A percentile compares a stretch with the other conserved stretches of the same genome.
Evolutionary conservation across 2,797 vertebrate genomes (phyloP).

Genomic region (Gymnoscopelus braueri): DNA sequence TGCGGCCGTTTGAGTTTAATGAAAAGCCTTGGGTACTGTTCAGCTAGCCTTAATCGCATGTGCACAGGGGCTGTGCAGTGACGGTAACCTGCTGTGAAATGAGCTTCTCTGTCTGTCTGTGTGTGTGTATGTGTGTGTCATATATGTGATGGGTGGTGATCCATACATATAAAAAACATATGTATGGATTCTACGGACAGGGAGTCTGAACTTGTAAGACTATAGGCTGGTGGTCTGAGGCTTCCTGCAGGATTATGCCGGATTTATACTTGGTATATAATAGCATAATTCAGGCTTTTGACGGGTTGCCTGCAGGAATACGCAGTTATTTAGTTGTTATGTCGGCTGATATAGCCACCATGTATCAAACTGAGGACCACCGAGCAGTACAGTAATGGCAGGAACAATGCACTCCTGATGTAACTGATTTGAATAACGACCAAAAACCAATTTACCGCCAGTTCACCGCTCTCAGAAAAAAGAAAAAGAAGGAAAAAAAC

Average conservation of each 20-base stretch:
- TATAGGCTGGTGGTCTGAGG: not conserved
- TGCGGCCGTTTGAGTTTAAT: conserved; percentile 19
- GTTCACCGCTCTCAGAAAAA: conserved; percentile 15
- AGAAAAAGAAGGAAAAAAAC: not conserved
- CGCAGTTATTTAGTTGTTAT: not conserved
- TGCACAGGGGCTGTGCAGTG: conserved; percentile 23
- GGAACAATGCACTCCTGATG: not conserved
- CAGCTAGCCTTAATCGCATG: conserved; percentile 23
- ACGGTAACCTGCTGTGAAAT: conserved; percentile 60
- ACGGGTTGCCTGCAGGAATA: conserved; percentile 13
- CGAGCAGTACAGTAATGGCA: not conserved
- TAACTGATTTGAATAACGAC: not conserved
- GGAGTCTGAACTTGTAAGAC: too few species aligned
- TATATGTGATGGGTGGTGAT: conserved; percentile 49
- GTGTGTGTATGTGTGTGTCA: conserved; percentile 5
- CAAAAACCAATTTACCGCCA: not conserved
- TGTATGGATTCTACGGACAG: too few species aligned
- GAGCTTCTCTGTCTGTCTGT: conserved; percentile 30
- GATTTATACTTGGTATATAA: too few species aligned
- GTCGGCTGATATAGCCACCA: not conserved
- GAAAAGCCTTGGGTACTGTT: not conserved
- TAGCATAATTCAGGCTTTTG: not conserved
- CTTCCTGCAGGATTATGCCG: conserved; percentile 10
- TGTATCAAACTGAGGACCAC: conserved; percentile 4
- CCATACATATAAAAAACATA: not conserved